phyloP scores from a whole-genome alignment of 23 tunicate species.

The Ascidia mentula region DNA sequence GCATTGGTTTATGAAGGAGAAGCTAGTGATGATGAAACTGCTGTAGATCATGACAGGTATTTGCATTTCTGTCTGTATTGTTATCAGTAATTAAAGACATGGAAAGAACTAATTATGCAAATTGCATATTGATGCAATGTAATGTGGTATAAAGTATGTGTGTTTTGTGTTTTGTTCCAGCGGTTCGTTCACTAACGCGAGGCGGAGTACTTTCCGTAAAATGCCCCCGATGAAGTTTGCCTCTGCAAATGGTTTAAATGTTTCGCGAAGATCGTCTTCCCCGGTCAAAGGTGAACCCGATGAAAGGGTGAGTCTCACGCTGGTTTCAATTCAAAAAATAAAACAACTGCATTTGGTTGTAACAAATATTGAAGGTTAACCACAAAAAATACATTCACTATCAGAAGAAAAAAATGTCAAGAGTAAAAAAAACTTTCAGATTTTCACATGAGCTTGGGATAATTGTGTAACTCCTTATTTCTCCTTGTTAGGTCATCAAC shows the following conservation, averaged over 20 bases:
- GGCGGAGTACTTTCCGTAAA: constrained; percentile 60
- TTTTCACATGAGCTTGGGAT: too few species aligned
- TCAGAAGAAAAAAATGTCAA: not conserved
- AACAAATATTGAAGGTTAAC: not conserved
- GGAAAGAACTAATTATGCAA: too few species aligned
- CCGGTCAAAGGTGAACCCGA: constrained; percentile 78
- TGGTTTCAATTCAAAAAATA: not conserved
- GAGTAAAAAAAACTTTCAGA: not conserved
- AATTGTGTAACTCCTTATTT: not conserved
- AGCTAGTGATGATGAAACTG: not conserved
- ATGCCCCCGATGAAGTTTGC: constrained; percentile 70
- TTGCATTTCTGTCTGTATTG: too few species aligned
- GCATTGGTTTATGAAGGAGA: not conserved
- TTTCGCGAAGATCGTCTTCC: constrained; percentile 18
- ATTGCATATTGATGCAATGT: not conserved
- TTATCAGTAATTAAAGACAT: too few species aligned
- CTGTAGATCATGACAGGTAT: not conserved
- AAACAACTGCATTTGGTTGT: too few species aligned
- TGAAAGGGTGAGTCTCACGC: constrained; percentile 61
- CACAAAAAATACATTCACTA: not conserved
- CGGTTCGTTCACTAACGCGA: constrained; percentile 55
- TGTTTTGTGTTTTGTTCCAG: constrained; percentile 17
- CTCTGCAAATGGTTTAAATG: constrained; percentile 33
- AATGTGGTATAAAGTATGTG: not conserved
- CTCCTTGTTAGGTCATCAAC: constrained; percentile 35